Evolutionary conservation across 2,888 invertebrate genomes (phyloP).

Genomic region (Ophonus ardosiacus): DNA sequence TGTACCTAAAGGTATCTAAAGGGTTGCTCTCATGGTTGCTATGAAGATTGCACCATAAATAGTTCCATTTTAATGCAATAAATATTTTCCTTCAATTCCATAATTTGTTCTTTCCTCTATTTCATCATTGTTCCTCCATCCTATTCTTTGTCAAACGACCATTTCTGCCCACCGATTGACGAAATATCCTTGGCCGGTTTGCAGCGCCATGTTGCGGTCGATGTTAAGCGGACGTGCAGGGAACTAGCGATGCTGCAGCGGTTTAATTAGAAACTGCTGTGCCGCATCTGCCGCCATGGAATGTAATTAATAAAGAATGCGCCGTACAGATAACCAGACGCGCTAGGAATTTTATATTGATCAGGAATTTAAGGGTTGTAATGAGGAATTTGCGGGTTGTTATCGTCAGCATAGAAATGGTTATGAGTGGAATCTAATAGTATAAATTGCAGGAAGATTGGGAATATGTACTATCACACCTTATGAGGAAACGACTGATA

Average conservation of each 20-base stretch:
- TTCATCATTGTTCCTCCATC: no score
- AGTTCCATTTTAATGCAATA: no score
- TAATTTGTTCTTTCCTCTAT: no score
- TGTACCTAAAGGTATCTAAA: no score
- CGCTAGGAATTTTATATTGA: conserved; percentile 16
- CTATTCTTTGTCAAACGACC: no score
- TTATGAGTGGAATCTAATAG: neutral
- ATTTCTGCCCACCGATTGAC: neutral
- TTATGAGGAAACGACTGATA: no score
- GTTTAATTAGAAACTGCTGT: conserved; percentile 58
- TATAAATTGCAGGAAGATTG: neutral
- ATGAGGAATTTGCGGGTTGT: conserved; percentile 11
- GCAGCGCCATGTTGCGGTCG: conserved; percentile 52
- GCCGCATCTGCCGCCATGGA: conserved; percentile 46
- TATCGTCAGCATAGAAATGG: neutral
- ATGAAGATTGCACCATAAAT: no score
- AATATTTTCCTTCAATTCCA: no score
- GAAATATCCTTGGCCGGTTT: neutral
- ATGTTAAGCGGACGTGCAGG: conserved; percentile 38
- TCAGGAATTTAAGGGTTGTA: conserved; percentile 14
- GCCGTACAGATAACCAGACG: conserved; percentile 17
- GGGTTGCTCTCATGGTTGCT: no score
- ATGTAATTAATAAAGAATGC: conserved; percentile 60
- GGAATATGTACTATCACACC: no score
- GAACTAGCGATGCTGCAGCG: conserved; percentile 13